A percentile compares a stretch with the other conserved stretches of the same genome.
Conservation (phyloP, 2,888 invertebrate species). For the Panzeria rudis region DNA sequence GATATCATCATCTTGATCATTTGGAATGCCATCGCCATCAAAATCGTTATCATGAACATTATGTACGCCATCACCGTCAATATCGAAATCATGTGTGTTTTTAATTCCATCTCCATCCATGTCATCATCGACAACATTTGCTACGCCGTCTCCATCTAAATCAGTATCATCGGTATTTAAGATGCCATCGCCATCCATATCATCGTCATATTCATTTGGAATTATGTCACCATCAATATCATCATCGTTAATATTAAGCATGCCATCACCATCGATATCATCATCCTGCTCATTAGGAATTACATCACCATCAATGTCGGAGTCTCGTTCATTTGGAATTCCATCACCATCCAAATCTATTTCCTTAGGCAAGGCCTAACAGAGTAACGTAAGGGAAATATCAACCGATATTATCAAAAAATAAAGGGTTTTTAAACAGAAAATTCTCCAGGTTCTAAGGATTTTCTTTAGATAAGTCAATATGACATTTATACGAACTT, state of each 20-base stretch:
- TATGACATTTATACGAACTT: constrained; percentile 61
- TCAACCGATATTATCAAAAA: constrained; percentile 75
- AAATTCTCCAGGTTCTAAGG: constrained; percentile 58
- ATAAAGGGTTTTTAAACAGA: constrained; percentile 55
- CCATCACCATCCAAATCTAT: constrained; percentile 79
- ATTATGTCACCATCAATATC: constrained; percentile 80
- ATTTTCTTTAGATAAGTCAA: constrained; percentile 44
- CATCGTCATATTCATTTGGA: constrained; percentile 78
- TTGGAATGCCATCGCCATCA: constrained; percentile 81
- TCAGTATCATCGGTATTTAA: constrained; percentile 78
- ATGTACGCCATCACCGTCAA: constrained; percentile 76
- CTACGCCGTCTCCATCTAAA: constrained; percentile 80
- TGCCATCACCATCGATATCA: constrained; percentile 79
- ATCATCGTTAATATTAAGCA: constrained; percentile 77
- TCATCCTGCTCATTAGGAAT: constrained; percentile 79
- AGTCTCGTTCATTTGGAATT: constrained; percentile 78
- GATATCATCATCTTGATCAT: constrained; percentile 80
- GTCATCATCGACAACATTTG: constrained; percentile 79
- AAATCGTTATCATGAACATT: constrained; percentile 78
- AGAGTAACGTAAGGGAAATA: constrained; percentile 45
- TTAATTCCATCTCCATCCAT: constrained; percentile 81
- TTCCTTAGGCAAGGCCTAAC: constrained; percentile 68
- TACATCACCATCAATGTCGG: constrained; percentile 79
- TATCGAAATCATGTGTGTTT: constrained; percentile 78
- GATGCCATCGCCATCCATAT: constrained; percentile 78